Conservation (phyloP, 1,140 invertebrate species). For the Chironomus striatipennis region DNA sequence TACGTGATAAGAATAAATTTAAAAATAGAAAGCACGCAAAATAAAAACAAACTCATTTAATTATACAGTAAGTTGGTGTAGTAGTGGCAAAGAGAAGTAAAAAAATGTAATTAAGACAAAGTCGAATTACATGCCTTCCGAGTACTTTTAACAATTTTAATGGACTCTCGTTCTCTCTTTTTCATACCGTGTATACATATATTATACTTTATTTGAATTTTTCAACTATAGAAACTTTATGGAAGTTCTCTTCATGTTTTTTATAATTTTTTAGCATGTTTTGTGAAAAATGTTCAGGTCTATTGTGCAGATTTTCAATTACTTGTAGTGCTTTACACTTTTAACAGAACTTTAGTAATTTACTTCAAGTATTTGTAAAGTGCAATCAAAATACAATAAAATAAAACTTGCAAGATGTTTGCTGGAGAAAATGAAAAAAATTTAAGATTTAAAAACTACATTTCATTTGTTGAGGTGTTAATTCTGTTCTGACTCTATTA, state of each 20-base stretch:
- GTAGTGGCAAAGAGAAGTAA: background rate
- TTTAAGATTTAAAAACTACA: too few relatives aligned
- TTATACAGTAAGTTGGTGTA: slow-evolving; percentile 4
- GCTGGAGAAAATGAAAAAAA: too few relatives aligned
- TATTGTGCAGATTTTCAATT: too few relatives aligned
- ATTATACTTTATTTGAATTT: background rate
- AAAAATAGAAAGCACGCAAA: slow-evolving; percentile 13
- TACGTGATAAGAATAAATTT: slow-evolving; percentile 14
- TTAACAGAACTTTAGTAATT: too few relatives aligned
- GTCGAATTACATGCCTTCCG: slow-evolving; percentile 11
- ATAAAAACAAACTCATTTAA: slow-evolving; percentile 14
- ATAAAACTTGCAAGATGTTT: too few relatives aligned
- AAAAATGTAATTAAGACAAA: slow-evolving; percentile 14
- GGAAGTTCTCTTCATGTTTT: background rate
- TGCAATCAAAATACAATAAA: too few relatives aligned
- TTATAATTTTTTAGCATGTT: too few relatives aligned
- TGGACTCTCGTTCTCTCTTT: background rate
- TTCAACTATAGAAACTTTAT: background rate
- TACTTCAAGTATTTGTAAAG: too few relatives aligned
- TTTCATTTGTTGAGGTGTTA: too few relatives aligned
- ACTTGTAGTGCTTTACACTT: too few relatives aligned
- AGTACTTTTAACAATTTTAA: slow-evolving; percentile 6
- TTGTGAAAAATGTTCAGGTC: too few relatives aligned
- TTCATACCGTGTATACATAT: background rate
- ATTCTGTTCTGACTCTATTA: too few relatives aligned